These are phyloP conservation scores for Apantesis nais DNA, from an alignment of 2,888 invertebrate species.

Conservation along the genomic window DNA sequence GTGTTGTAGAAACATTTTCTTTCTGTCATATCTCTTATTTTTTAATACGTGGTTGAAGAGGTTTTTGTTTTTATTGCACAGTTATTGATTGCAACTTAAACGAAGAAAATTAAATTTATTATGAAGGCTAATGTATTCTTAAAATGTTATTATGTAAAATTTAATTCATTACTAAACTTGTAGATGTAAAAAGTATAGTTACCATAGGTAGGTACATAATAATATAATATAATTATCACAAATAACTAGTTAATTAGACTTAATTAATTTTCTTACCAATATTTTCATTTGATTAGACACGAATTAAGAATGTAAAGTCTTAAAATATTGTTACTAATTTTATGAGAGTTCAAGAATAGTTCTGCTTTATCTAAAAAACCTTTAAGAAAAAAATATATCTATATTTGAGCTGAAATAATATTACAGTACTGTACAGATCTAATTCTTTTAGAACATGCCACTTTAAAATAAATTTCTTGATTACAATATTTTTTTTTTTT, in stretches of 20 bases:
- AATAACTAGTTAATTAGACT: neutral
- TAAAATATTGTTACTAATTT: too few species aligned
- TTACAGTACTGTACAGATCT: neutral
- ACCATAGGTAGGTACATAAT: neutral
- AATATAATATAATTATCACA: neutral
- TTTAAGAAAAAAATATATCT: neutral
- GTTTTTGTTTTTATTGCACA: slow-evolving; percentile 52
- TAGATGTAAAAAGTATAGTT: neutral
- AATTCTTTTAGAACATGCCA: neutral
- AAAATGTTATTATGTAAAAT: neutral
- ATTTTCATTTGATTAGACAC: neutral
- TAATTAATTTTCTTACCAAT: neutral
- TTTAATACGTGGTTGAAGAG: slow-evolving; percentile 14
- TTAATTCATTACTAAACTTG: neutral
- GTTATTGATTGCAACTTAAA: slow-evolving; percentile 52
- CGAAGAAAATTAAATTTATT: slow-evolving; percentile 20
- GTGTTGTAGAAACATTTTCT: slow-evolving; percentile 34
- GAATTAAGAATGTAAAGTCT: neutral
- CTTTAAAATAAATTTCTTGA: neutral
- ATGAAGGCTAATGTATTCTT: slow-evolving; percentile 13
- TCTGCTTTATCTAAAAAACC: too few species aligned
- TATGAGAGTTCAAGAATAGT: too few species aligned
- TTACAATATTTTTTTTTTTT: neutral
- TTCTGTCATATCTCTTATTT: slow-evolving; percentile 24
- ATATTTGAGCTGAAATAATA: neutral